Percentiles rank a stretch among this genome's conserved stretches.
These are phyloP conservation scores for Charadrius vociferus DNA, from an alignment of 2,113 vertebrate genomes.

Conservation along the genomic window DNA sequence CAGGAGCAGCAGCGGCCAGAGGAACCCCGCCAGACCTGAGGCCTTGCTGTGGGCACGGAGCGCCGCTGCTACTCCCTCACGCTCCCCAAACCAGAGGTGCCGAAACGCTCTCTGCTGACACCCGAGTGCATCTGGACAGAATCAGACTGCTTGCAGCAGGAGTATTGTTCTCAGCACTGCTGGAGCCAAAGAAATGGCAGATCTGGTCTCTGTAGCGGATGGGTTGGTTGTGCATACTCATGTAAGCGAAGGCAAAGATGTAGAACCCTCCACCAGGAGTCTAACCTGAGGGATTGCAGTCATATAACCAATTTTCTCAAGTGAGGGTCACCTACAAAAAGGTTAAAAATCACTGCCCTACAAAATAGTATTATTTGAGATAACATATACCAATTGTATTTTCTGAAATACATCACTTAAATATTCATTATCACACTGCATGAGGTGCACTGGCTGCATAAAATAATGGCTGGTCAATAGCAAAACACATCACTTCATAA, in stretches of 20 bases:
- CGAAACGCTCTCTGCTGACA: accelerated
- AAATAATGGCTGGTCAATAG: neutral
- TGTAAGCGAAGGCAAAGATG: neutral
- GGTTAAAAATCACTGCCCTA: neutral
- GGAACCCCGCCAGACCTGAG: neutral
- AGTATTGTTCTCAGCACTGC: neutral
- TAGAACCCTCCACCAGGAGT: neutral
- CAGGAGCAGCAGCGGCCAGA: neutral
- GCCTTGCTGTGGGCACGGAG: accelerated
- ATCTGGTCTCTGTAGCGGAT: neutral
- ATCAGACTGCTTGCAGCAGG: neutral
- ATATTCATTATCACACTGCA: neutral
- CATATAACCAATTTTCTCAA: neutral
- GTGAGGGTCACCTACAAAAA: neutral
- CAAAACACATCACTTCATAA: neutral
- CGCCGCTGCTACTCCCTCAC: accelerated
- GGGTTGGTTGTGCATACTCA: neutral
- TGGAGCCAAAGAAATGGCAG: neutral
- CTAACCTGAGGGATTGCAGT: neutral
- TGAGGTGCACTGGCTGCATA: neutral
- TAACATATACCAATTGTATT: neutral
- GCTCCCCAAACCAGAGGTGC: neutral
- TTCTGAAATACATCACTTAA: neutral
- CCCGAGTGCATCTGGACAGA: neutral
- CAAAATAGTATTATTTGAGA: neutral